Evolutionary conservation across 2,888 invertebrate species (phyloP), one percentile per base, ranked within the genome.

Genomic region (Neria commutata): DNA sequence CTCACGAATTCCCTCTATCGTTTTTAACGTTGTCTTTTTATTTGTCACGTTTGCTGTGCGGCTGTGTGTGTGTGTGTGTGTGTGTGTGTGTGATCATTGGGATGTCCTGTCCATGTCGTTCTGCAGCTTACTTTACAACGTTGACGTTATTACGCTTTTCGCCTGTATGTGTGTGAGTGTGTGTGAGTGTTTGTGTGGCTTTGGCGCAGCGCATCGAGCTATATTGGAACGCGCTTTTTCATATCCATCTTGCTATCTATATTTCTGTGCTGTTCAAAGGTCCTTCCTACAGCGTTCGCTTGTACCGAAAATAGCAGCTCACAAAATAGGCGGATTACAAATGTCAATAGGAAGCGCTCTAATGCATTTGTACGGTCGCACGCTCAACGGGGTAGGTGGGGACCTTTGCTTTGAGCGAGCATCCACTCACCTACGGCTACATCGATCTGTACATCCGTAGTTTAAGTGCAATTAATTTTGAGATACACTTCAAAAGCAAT

Each of bases 361-460:
- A 37, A 37, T 37, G 37, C 37, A 37, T 37, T 37, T 37, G 37
- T 37, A 14, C 16, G 37, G 37, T 37, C 67, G 66, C 67, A 70
- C 66, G 70, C 69, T n/a, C n/a, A n/a, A n/a, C n/a, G n/a, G n/a
- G n/a, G n/a, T n/a, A n/a, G n/a, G n/a, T n/a, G n/a, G n/a, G n/a
- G n/a, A n/a, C n/a, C n/a, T n/a, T n/a, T n/a, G n/a, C n/a, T n/a
- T n/a, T n/a, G n/a, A n/a, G n/a, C n/a, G n/a, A n/a, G n/a, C n/a
- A n/a, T n/a, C n/a, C n/a, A n/a, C n/a, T n/a, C n/a, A n/a, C n/a
- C n/a, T n/a, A n/a, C n/a, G n/a, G n/a, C n/a, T n/a, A n/a, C n/a
- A n/a, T n/a, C n/a, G n/a, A n/a, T n/a, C n/a, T n/a, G n/a, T n/a
- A n/a, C n/a, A n/a, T n/a, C n/a, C n/a, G n/a, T n/a, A n/a, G n/a